Conservation (phyloP, 2,888 invertebrate genomes). For the Argyresthia goedartella region DNA sequence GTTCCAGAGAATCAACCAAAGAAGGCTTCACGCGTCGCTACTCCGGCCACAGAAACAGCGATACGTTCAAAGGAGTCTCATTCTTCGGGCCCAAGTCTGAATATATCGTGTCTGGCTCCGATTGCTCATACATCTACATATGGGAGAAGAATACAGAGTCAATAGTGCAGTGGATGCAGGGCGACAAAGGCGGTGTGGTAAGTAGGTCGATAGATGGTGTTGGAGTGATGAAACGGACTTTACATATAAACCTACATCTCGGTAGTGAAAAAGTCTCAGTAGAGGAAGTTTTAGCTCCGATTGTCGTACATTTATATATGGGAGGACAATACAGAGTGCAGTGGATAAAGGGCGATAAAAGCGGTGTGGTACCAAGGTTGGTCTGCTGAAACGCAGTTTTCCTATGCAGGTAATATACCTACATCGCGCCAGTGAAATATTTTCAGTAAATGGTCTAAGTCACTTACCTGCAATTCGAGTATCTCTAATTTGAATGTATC, state of each 20-base stretch:
- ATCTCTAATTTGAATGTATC: too few species aligned
- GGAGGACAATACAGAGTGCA: slow-evolving; percentile 91
- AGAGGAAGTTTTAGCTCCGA: slow-evolving; percentile 96
- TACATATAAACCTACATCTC: not conserved
- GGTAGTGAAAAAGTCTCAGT: not conserved
- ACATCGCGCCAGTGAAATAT: not conserved
- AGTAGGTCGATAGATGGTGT: slow-evolving; percentile 33
- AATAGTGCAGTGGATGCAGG: slow-evolving; percentile 90
- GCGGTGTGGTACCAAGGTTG: slow-evolving; percentile 80
- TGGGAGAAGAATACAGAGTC: slow-evolving; percentile 93
- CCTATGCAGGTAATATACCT: not conserved
- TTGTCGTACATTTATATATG: slow-evolving; percentile 90
- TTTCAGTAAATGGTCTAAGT: too few species aligned
- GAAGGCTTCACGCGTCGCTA: slow-evolving; percentile 70
- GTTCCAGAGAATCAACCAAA: slow-evolving; percentile 24
- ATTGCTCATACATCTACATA: slow-evolving; percentile 88
- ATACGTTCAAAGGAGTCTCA: slow-evolving; percentile 90
- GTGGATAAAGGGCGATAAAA: slow-evolving; percentile 84
- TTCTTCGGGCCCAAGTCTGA: slow-evolving; percentile 94
- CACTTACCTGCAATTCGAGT: too few species aligned
- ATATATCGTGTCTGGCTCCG: slow-evolving; percentile 93
- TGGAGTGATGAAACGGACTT: not conserved
- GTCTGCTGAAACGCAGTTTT: not conserved
- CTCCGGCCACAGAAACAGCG: slow-evolving; percentile 75
- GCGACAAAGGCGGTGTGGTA: slow-evolving; percentile 87